Conservation (phyloP, 1,140 invertebrate genomes). For the Mycetomoellerius zeteki region DNA sequence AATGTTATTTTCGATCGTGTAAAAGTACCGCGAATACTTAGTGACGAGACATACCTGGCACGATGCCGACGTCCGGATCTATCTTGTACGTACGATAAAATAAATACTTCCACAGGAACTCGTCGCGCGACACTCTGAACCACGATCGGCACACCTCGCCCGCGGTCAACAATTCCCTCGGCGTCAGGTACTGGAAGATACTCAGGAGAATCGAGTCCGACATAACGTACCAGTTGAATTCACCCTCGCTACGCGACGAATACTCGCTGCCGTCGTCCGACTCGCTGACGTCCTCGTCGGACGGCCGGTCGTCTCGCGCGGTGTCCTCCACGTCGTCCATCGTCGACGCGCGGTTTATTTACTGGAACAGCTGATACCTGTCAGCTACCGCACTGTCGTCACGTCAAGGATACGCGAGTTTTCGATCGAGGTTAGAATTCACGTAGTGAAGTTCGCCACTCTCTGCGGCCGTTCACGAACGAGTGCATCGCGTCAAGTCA, state of each 20-base stretch:
- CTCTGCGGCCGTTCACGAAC: background rate
- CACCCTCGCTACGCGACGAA: slow-evolving; percentile 43
- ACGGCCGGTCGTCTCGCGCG: background rate
- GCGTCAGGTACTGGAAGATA: slow-evolving; percentile 90
- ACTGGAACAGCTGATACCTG: slow-evolving; percentile 81
- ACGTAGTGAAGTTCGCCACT: background rate
- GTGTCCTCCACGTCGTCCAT: slow-evolving; percentile 72
- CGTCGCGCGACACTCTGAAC: slow-evolving; percentile 89
- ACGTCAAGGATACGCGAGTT: slow-evolving; percentile 40
- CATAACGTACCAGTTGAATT: slow-evolving; percentile 88
- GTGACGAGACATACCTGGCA: slow-evolving; percentile 87
- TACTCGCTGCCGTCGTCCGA: slow-evolving; percentile 44
- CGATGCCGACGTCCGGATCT: slow-evolving; percentile 88
- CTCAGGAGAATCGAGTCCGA: slow-evolving; percentile 91
- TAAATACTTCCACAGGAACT: slow-evolving; percentile 91
- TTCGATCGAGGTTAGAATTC: slow-evolving; percentile 42
- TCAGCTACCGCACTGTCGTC: slow-evolving; percentile 52
- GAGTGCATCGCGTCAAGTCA: slow-evolving; percentile 18
- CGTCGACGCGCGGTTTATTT: slow-evolving; percentile 75
- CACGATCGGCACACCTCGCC: slow-evolving; percentile 89
- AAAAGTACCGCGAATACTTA: slow-evolving; percentile 33
- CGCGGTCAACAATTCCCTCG: slow-evolving; percentile 88
- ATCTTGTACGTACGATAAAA: slow-evolving; percentile 91
- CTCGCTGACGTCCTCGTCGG: slow-evolving; percentile 30
- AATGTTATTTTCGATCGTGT: slow-evolving; percentile 39